Evolutionary conservation across 2,113 vertebrate genomes (phyloP), one percentile per base, ranked within the genome.

Genomic region (Amphilophus citrinellus): DNA sequence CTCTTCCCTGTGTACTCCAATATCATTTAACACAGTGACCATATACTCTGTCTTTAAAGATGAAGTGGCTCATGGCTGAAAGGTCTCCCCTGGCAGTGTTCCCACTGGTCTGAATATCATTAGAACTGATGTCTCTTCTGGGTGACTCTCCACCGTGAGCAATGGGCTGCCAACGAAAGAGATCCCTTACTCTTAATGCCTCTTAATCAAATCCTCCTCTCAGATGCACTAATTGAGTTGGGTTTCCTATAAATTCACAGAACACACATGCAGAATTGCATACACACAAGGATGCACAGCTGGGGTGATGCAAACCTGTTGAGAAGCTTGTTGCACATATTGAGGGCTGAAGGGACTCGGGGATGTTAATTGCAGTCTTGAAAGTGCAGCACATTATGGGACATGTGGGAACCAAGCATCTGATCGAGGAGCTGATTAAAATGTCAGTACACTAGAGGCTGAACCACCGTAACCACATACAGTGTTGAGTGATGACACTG

Each of bases 201-300:
- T 63, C 77, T 71, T 90, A 88, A 93, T 93, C 53, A 68, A 92
- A 91, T 85, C 77, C 59, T 76, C 83, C 78, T 87, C 90, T 88
- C 84, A 39, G 77, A 84, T 76, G 32, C 32, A 83, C 86, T 92
- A 93, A 93, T 93, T 93, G 77, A 94, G 90, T 91, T 84, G 84
- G 32, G 37, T 87, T 63, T 82, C 76, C 61, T 30, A 63, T 62
- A 65, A 73, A 78, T 47, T 77, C 75, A 76, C 82, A 82, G 60
- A 82, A 79, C 76, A 62, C 15, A 62, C 32, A 77, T 57, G 50
- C 82, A 77, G 17, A 68, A 4, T 22, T 50, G 20, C 35, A 15
- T 8, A 27, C 22, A 82, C 60, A 82, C 76, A 53, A 3, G 50
- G 17, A 60, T 47, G 27, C 84, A 81, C 79, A 85, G 61, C 39